Evolutionary conservation across 2,113 vertebrate genomes (phyloP).

Genomic region (Lutjanus erythropterus): DNA sequence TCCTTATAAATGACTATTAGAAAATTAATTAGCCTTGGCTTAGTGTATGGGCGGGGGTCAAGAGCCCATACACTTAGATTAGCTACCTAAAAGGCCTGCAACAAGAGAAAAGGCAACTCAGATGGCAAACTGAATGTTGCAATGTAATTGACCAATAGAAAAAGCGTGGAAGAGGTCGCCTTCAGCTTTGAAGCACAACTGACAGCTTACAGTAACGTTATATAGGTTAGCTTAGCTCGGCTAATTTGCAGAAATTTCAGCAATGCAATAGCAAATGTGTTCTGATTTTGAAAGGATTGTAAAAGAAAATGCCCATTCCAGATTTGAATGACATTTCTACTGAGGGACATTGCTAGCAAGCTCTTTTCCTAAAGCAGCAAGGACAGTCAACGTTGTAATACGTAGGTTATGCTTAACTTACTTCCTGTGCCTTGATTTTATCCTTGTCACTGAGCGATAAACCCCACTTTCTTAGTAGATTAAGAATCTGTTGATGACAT

Average conservation of each 20-base stretch:
- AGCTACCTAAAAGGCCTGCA: neutral
- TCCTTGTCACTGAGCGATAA: slow-evolving; percentile 73
- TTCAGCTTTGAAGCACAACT: neutral
- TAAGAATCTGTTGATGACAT: slow-evolving; percentile 77
- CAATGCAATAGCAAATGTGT: neutral
- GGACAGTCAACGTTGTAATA: slow-evolving; percentile 13
- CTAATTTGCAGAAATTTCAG: neutral
- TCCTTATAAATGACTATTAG: neutral
- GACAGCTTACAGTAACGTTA: neutral
- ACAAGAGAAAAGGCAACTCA: neutral
- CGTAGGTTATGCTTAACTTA: slow-evolving; percentile 66
- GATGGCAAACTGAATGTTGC: neutral
- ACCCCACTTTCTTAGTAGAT: slow-evolving; percentile 76
- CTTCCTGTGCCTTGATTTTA: slow-evolving; percentile 75
- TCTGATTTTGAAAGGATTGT: neutral
- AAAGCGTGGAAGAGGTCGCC: neutral
- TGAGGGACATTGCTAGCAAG: neutral
- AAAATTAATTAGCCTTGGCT: neutral
- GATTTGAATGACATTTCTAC: slow-evolving; percentile 29
- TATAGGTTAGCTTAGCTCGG: neutral
- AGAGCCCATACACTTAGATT: neutral
- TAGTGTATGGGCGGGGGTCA: neutral
- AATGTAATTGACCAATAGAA: neutral
- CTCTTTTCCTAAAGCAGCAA: neutral
- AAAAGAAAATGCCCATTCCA: slow-evolving; percentile 41